Evolutionary conservation across 2,113 vertebrate genomes (phyloP), one percentile per base, ranked within the genome.

Genomic region (Ramphastos sulfuratus): DNA sequence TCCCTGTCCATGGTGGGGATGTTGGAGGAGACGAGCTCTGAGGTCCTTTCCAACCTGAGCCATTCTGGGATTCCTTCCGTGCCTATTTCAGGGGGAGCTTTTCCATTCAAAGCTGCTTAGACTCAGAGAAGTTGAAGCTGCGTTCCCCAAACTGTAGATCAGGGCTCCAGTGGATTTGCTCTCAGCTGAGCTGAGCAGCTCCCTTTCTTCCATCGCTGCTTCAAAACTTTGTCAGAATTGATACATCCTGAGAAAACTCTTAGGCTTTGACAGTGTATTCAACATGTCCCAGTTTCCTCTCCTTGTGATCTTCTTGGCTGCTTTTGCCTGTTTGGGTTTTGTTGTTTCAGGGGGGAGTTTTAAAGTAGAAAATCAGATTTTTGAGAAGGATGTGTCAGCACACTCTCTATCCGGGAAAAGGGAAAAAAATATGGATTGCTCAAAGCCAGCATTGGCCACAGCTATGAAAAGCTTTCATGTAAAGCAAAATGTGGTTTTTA

Each of bases 401-500:
- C 64, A 70, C 59, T 76, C 33, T 73, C 87, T 92, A 15, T 76
- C 71, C 44, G 74, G 55, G 46, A 78, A 92, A 95, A 90, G 61
- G 74, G 50, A 12, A 82, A 82, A 86, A 90, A 92, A 25, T 74
- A n/a, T 48, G 58, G 69, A 78, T 85, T 81, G 73, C 73, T 95
- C 39, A 82, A 79, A 93, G 81, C 63, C 59, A 92, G n/a, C 54
- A 46, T 72, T 86, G 66, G 75, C 76, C 69, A 65, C 44, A 86
- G 80, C 82, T 92, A 78, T 88, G 82, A 92, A 93, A 96, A 91
- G 69, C 87, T 96, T 90, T 94, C 85, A 46, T 75, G 70, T 93
- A 91, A 88, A 95, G 91, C 82, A 96, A 95, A 96, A 86, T 86
- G 33, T 93, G 50, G 93, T 91, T 93, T 92, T 90, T 85, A 94